Percentiles rank a stretch among this genome's conserved stretches.
These are phyloP conservation scores for Cyphomyrus plagiostoma DNA, from an alignment of 2,113 vertebrate genomes.

Conservation along the genomic window DNA sequence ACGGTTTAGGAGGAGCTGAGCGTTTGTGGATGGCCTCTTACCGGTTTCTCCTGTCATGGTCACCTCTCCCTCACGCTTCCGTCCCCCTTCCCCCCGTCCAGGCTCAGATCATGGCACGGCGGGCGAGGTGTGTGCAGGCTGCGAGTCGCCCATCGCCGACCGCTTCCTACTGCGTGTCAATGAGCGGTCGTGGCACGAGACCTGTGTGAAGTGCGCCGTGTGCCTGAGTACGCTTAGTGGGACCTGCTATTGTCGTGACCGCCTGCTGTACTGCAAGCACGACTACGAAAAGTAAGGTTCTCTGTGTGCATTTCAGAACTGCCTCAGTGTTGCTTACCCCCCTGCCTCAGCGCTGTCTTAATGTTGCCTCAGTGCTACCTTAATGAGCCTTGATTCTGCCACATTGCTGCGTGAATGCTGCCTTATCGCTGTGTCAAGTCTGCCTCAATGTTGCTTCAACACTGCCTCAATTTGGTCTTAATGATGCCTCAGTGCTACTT, in stretches of 20 bases:
- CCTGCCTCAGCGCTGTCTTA: background rate
- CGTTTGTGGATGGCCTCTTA: background rate
- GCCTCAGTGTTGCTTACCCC: background rate
- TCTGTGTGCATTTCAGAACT: background rate
- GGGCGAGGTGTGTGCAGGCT: slow-evolving; percentile 75
- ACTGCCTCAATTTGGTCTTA: background rate
- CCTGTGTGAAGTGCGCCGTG: slow-evolving; percentile 76
- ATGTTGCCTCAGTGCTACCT: background rate
- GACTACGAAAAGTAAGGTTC: slow-evolving; percentile 82
- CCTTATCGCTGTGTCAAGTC: background rate
- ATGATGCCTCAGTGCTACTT: background rate
- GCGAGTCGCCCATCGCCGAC: slow-evolving; percentile 74
- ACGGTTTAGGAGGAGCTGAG: background rate
- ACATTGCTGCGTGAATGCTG: background rate
- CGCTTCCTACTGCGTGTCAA: slow-evolving; percentile 81
- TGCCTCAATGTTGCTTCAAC: background rate
- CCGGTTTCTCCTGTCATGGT: background rate
- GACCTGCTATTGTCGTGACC: slow-evolving; percentile 77
- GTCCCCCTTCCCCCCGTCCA: slow-evolving; percentile 18
- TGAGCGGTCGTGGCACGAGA: slow-evolving; percentile 80
- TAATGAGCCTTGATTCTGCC: background rate
- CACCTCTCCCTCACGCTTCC: background rate
- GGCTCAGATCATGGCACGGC: slow-evolving; percentile 63
- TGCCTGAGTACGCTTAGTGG: slow-evolving; percentile 73
- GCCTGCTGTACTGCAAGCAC: slow-evolving; percentile 80